These are phyloP conservation scores for Galeruca laticollis DNA, from an alignment of 2,888 invertebrate genomes.

Conservation along the genomic window DNA sequence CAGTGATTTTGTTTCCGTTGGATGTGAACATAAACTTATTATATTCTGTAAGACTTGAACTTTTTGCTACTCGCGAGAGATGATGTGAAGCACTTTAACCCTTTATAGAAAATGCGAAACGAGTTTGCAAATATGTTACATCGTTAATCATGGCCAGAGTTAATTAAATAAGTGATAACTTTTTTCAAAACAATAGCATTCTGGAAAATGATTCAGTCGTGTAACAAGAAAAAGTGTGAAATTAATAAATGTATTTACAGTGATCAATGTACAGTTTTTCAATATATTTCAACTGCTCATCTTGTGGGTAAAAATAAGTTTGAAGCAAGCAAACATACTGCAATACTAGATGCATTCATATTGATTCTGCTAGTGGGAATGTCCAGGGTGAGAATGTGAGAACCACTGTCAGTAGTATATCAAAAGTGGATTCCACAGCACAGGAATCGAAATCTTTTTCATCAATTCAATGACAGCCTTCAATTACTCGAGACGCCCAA, in stretches of 20 bases:
- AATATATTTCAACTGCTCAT: no score
- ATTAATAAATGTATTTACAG: not conserved
- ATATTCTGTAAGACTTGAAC: slow-evolving; percentile 15
- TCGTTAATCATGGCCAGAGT: not conserved
- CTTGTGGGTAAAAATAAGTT: no score
- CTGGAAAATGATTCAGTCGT: not conserved
- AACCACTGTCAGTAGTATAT: no score
- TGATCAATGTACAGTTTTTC: not conserved
- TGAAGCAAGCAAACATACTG: no score
- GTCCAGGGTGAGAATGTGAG: no score
- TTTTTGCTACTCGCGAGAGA: slow-evolving; percentile 9
- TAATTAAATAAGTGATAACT: slow-evolving; percentile 1
- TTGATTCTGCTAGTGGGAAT: no score
- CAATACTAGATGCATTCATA: no score
- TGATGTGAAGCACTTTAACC: slow-evolving; percentile 15
- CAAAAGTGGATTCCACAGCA: no score
- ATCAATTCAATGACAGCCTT: no score
- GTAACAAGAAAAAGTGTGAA: not conserved
- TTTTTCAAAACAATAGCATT: not conserved
- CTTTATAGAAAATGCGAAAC: slow-evolving; percentile 9
- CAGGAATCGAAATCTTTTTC: no score
- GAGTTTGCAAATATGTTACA: slow-evolving; percentile 3
- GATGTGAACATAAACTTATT: slow-evolving; percentile 23
- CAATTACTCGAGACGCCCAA: no score
- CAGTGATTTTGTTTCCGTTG: slow-evolving; percentile 16